Percentiles rank a stretch among this genome's conserved stretches.
Evolutionary conservation across 2,113 vertebrate species (phyloP).

Genomic region (Fukomys damarensis): DNA sequence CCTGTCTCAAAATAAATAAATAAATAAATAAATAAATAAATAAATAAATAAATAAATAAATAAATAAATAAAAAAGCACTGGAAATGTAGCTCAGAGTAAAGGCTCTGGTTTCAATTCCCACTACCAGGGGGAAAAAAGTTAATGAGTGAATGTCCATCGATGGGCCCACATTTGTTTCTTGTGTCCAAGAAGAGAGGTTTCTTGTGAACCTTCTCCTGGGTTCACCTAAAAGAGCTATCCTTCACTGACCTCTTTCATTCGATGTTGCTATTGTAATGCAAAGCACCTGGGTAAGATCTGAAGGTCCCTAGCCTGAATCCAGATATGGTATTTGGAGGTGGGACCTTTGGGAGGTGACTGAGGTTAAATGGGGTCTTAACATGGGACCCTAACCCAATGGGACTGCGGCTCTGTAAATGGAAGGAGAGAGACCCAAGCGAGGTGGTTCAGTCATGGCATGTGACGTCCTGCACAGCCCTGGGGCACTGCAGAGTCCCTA

Average conservation of each 20-base stretch:
- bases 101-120: not conserved
- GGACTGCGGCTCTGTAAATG: not conserved
- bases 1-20: not conserved
- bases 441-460: not conserved
- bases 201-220: not conserved
- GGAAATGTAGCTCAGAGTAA: not conserved
- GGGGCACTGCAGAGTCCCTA: not conserved
- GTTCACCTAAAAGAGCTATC: not conserved
- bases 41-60: no score
- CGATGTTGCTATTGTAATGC: not conserved
- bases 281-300: not conserved
- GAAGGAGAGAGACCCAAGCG: not conserved
- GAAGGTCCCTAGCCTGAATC: not conserved
- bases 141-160: not conserved
- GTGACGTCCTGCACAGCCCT: not conserved
- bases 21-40: no score
- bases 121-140: not conserved
- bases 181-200: not conserved
- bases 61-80: not conserved
- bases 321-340: not conserved
- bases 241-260: not conserved
- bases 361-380: not conserved
- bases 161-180: no score
- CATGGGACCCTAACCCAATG: not conserved
- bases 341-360: not conserved